Conservation (phyloP, 2,888 invertebrate species). For the Epinotia nisella region DNA sequence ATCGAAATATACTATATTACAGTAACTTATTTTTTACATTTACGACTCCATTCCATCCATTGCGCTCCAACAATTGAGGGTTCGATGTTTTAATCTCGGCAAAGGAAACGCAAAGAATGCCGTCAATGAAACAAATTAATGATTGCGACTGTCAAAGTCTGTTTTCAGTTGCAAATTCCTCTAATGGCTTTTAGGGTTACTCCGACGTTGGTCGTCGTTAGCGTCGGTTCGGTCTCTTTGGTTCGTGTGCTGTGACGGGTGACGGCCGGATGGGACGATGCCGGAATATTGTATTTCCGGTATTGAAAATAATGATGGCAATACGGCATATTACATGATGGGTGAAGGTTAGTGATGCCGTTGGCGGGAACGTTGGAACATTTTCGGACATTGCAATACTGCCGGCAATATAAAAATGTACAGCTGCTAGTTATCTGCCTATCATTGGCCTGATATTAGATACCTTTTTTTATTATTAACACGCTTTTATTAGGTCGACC, state of each 20-base stretch:
- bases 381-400: too few species aligned
- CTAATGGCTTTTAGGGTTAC: conserved; percentile 33
- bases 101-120: conserved; percentile 34
- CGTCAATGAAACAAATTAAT: conserved; percentile 36
- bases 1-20: too few species aligned
- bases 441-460: too few species aligned
- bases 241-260: conserved; percentile 4
- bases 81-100: conserved; percentile 30
- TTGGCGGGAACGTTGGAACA: too few species aligned
- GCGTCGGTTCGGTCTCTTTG: not conserved
- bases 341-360: too few species aligned
- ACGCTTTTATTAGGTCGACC: too few species aligned
- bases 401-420: too few species aligned
- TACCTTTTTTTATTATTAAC: too few species aligned
- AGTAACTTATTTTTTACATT: not conserved
- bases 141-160: conserved; percentile 27
- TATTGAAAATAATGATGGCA: too few species aligned
- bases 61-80: conserved; percentile 1
- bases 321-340: too few species aligned
- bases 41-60: not conserved
- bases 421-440: too few species aligned
- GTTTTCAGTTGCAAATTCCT: conserved; percentile 29
- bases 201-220: conserved; percentile 16
- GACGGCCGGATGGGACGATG: not conserved
- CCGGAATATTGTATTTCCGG: too few species aligned